Evolutionary conservation across 2,797 vertebrate species (phyloP), one percentile per base, ranked within the genome.

Genomic region (Peromyscus eremicus): DNA sequence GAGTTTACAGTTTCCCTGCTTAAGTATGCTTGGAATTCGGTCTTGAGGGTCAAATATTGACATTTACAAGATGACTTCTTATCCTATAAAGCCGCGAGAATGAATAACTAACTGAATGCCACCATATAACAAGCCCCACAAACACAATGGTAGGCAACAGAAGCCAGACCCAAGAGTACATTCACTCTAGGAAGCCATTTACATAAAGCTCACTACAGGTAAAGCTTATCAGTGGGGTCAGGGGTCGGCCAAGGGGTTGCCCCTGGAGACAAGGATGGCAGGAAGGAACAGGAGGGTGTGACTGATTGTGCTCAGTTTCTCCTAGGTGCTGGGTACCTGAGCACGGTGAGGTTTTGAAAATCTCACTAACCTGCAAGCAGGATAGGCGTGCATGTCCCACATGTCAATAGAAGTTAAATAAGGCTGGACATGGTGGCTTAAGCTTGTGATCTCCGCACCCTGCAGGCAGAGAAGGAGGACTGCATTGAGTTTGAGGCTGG

Each of bases 11-110:
- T 79, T 95, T 88, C 89, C 49, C 89, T 89, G 89, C 84, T 86
- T 91, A 88, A 94, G 89, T 68, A 57, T 73, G 88, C 94, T 89
- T 94, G 85, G 89, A 87, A 97, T 96, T 89, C 83, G 92, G 80
- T 96, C 83, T 89, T 94, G 87, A 81, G 92, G 94, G 94, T 97
- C 98, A 96, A 97, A 92, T 96, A 89, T 79, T 94, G 97, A 92
- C 92, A 95, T 95, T 92, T 96, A 75, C 40, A 87, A 73, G 85
- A 91, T 86, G 82, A 96, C 71, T 96, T 92, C 90, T 94, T 83
- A 88, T 57, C 64, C 62, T 85, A 12, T 77, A 75, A 34, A 66
- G 89, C 71, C 77, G 17, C 12, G 52, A 64, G 66, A 52, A 92
- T 52, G 79, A 62, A 80, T 91, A 93, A 81, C 55, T 80, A 68